Evolutionary conservation across 2,888 invertebrate genomes (phyloP), one percentile per base, ranked within the genome.

Genomic region (Aspidiotus destructor): DNA sequence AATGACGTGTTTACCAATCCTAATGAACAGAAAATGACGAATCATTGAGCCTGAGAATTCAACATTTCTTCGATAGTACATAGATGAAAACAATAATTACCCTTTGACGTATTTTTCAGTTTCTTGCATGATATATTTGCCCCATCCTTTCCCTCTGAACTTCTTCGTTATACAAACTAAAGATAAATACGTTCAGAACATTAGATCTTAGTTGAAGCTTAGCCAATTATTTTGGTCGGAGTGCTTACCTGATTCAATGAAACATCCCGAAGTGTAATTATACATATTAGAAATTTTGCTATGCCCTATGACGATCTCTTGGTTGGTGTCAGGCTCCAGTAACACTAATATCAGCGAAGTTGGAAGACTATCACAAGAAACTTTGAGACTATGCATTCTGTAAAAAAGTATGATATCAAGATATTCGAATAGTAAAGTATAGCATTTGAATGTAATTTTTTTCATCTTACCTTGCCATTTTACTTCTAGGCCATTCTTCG

Each of bases 401-500:
- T 58, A 72, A 52, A 70, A 65, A 70, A 62, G 68, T 62, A 44
- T 62, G 28, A 28, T 28, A 62, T 52, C 41, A 53, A 28, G 16
- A 28, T 28, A 7, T 44, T 44, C 16, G 13, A 44, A 44, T 17
- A 3, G 6, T 11, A 57, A n/a, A 10, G 15, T 5, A n/a, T 5
- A 7, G 7, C 40, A 11, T 8, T 11, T 11, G 16, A 60, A 41
- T 42, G 1, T 13, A 16, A 17, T 41, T 15, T 7, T 54, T 64
- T 11, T 28, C 16, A 68, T 69, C 72, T 57, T 75, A 81, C 80
- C 92, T 82, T 70, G 89, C 88, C 52, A 86, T 85, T 76, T 86
- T 85, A 75, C 90, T 89, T 74, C 91, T 82, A 71, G 87, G 88
- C 92, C 92, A 92, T 81, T 92, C 89, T n/a, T 85, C 84, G 77